A percentile compares a stretch with the other conserved stretches of the same genome.
phyloP scores from a whole-genome alignment of 2,113 vertebrate genomes.

The Pelusios castaneus region DNA sequence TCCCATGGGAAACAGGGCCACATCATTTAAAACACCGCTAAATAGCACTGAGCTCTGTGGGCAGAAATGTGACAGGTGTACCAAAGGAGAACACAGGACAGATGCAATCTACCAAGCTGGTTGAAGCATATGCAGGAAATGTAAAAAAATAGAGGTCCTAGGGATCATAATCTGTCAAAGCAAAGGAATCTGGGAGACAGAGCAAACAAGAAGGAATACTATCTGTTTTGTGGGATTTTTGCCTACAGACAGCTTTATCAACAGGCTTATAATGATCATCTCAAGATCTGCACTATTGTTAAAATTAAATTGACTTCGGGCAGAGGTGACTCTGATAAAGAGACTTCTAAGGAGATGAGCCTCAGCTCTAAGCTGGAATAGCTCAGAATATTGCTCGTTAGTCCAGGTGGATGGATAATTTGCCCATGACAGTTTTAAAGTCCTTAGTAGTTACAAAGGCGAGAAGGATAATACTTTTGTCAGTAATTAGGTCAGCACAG shows the following conservation, averaged over 20 bases:
- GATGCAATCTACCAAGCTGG: neutral
- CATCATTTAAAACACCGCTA: neutral
- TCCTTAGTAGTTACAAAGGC: neutral
- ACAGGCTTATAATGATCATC: neutral
- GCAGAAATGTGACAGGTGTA: neutral
- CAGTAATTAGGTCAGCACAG: neutral
- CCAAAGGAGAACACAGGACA: neutral
- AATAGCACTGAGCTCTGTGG: neutral
- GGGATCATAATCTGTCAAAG: neutral
- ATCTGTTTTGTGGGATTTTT: neutral
- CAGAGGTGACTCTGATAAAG: neutral
- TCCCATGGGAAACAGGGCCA: neutral
- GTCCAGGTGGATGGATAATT: neutral
- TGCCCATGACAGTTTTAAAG: neutral
- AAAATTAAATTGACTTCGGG: neutral
- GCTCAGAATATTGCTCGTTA: neutral
- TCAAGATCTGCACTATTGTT: neutral
- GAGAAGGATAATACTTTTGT: neutral
- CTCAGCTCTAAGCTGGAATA: neutral
- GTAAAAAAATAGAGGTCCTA: neutral
- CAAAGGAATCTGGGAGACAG: neutral
- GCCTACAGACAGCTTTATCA: neutral
- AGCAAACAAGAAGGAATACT: neutral
- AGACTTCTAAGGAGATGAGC: too few relatives aligned
- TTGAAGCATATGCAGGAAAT: neutral